Percentiles rank a stretch among this genome's conserved stretches.
These are phyloP conservation scores for Crenichthys baileyi DNA, from an alignment of 2,797 vertebrate species.

Conservation along the genomic window DNA sequence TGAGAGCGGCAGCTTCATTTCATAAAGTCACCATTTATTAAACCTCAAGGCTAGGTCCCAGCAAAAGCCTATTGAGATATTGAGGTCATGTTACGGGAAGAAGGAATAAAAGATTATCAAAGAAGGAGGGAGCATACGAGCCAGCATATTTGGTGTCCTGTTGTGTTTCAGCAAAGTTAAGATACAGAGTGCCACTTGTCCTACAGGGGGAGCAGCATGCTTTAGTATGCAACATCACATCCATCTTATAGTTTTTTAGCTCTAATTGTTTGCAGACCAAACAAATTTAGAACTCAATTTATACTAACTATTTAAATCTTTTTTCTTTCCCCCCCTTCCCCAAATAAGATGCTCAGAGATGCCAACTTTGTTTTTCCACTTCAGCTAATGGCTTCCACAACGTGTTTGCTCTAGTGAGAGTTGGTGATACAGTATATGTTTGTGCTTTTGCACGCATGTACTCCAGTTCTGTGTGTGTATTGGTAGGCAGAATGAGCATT, in stretches of 20 bases:
- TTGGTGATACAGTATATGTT: slow-evolving; percentile 34
- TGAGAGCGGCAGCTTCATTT: slow-evolving; percentile 61
- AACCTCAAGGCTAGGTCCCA: slow-evolving; percentile 71
- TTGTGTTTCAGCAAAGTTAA: slow-evolving; percentile 63
- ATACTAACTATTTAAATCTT: slow-evolving; percentile 34
- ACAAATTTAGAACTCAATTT: slow-evolving; percentile 34
- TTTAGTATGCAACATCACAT: slow-evolving; percentile 37
- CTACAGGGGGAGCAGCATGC: slow-evolving; percentile 36
- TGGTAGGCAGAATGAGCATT: slow-evolving; percentile 73
- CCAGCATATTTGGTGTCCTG: slow-evolving; percentile 50
- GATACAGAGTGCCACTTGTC: slow-evolving; percentile 53
- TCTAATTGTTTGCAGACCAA: slow-evolving; percentile 58
- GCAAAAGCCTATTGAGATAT: slow-evolving; percentile 72
- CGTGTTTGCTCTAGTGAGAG: slow-evolving; percentile 41
- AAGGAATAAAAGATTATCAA: slow-evolving; percentile 50
- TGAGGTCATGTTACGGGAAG: slow-evolving; percentile 70
- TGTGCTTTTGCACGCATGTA: slow-evolving; percentile 9
- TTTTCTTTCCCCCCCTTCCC: slow-evolving; percentile 24
- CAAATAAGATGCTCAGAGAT: slow-evolving; percentile 37
- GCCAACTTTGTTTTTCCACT: slow-evolving; percentile 54
- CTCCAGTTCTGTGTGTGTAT: slow-evolving; percentile 37
- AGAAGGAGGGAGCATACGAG: slow-evolving; percentile 44
- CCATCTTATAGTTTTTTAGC: slow-evolving; percentile 44
- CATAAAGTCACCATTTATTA: slow-evolving; percentile 81
- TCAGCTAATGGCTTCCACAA: slow-evolving; percentile 49